phyloP scores from a whole-genome alignment of 1,140 invertebrate genomes.

The Drosophila nannoptera region DNA sequence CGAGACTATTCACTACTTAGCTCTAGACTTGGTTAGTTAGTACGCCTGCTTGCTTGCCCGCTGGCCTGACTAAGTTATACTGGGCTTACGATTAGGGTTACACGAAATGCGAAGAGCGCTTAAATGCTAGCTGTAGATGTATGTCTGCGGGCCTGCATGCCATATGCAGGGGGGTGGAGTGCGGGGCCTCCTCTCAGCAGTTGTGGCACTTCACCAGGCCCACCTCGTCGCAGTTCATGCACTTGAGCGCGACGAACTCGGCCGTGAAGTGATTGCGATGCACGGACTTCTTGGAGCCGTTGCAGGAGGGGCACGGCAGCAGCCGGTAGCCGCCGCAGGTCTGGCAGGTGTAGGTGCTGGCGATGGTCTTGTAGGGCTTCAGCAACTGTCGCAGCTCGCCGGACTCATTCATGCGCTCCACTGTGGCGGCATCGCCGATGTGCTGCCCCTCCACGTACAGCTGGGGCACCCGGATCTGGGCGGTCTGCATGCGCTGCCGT shows the following conservation, averaged over 20 bases:
- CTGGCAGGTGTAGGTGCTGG: constrained; percentile 88
- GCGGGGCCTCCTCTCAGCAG: constrained; percentile 80
- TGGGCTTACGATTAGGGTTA: constrained; percentile 43
- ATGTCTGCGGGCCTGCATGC: background rate
- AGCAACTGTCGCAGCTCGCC: constrained; percentile 93
- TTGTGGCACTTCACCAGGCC: constrained; percentile 92
- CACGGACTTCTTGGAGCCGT: constrained; percentile 96
- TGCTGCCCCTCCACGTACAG: constrained; percentile 95
- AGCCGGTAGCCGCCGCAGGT: constrained; percentile 94
- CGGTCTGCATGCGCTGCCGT: constrained; percentile 87
- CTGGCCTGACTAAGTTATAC: constrained; percentile 42
- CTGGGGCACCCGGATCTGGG: constrained; percentile 91
- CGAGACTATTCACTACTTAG: constrained; percentile 62
- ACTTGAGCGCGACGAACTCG: constrained; percentile 95
- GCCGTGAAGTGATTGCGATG: constrained; percentile 96
- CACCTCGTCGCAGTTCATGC: constrained; percentile 97
- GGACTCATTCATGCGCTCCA: constrained; percentile 94
- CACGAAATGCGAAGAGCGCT: constrained; percentile 31
- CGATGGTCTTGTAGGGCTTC: constrained; percentile 92
- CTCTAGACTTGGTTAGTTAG: constrained; percentile 36
- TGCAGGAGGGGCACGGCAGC: constrained; percentile 93
- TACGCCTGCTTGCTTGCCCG: background rate
- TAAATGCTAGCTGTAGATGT: constrained; percentile 24
- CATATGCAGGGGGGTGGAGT: background rate
- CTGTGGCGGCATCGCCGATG: constrained; percentile 92